Evolutionary conservation across 2,888 invertebrate genomes (phyloP).

Genomic region (Latrodectus elegans): DNA sequence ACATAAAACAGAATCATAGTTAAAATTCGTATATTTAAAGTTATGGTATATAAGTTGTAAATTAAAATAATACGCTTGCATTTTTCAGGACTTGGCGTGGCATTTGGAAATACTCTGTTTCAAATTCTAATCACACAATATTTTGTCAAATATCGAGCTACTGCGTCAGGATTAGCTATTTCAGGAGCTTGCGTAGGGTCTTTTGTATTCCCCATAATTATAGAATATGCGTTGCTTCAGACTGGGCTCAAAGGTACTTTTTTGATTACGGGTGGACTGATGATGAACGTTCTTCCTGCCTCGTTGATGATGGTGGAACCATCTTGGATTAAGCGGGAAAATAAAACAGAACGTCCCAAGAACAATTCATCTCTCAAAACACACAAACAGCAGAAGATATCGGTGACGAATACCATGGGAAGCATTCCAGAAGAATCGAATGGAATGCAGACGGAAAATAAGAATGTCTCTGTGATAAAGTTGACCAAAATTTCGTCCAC

Average conservation of each 20-base stretch:
- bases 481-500: background rate
- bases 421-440: background rate
- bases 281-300: slow-evolving; percentile 40
- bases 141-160: slow-evolving; percentile 35
- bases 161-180: slow-evolving; percentile 29
- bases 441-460: background rate
- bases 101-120: slow-evolving; percentile 38
- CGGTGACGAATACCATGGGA: background rate
- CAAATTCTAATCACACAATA: slow-evolving; percentile 29
- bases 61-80: too few species aligned
- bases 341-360: background rate
- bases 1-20: too few species aligned
- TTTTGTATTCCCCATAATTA: slow-evolving; percentile 28
- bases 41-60: too few species aligned
- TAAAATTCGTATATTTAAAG: too few species aligned
- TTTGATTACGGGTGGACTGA: slow-evolving; percentile 24
- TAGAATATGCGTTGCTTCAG: slow-evolving; percentile 5
- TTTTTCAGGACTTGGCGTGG: slow-evolving; percentile 38
- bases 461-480: background rate
- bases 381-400: background rate
- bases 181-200: slow-evolving; percentile 53
- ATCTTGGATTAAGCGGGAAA: slow-evolving; percentile 10
- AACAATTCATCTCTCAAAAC: background rate
- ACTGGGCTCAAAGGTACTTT: slow-evolving; percentile 30
- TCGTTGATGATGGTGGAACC: slow-evolving; percentile 26